phyloP scores from a whole-genome alignment of 2,113 vertebrate genomes.

The Epinephelus fuscoguttatus region DNA sequence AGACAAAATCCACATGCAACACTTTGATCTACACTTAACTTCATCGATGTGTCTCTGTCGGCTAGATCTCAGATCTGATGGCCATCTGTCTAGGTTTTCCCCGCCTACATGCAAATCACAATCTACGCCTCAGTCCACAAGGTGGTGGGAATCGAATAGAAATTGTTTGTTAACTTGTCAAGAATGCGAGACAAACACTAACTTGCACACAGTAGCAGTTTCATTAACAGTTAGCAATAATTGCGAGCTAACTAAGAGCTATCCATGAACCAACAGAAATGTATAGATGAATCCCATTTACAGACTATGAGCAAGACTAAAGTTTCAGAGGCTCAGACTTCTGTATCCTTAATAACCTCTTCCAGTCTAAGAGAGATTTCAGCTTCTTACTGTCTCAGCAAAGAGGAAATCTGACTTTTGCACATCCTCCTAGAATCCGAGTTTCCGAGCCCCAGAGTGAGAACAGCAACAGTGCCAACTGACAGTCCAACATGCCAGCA shows the following conservation, averaged over 20 bases:
- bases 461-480: conserved; percentile 55
- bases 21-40: not conserved
- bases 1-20: not conserved
- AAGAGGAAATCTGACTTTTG: conserved; percentile 36
- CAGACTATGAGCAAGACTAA: not conserved
- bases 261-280: not conserved
- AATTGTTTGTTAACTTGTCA: not conserved
- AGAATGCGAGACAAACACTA: not conserved
- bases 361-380: conserved; percentile 13
- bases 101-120: not conserved
- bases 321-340: conserved; percentile 7
- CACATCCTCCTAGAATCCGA: conserved; percentile 25
- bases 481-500: conserved; percentile 47
- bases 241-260: not conserved
- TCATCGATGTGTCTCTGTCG: not conserved
- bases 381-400: conserved; percentile 33
- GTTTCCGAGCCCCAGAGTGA: conserved; percentile 36
- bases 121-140: not conserved
- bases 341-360: conserved; percentile 14
- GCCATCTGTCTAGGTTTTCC: not conserved
- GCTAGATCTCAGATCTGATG: not conserved
- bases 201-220: not conserved
- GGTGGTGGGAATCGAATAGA: not conserved
- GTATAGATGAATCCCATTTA: not conserved
- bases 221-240: not conserved